Percentiles rank a stretch among this genome's conserved stretches.
Conservation (phyloP, 2,888 invertebrate species). For the Cyclophora punctaria region DNA sequence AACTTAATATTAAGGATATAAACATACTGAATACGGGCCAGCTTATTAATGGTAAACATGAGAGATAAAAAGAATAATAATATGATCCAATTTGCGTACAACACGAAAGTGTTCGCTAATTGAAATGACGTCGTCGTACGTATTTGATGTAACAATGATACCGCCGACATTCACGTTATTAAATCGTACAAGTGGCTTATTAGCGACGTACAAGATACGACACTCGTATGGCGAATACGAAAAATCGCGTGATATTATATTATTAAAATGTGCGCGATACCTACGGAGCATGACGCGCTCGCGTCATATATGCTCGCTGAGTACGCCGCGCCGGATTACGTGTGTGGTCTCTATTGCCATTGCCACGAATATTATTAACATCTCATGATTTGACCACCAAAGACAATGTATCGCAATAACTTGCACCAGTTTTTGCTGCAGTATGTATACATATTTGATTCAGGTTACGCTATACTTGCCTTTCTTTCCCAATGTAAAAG, state of each 20-base stretch:
- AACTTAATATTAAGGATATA: too few relatives aligned
- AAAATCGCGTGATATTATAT: conserved; percentile 18
- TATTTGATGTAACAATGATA: conserved; percentile 24
- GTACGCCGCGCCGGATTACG: too few relatives aligned
- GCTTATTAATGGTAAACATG: too few relatives aligned
- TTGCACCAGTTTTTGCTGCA: too few relatives aligned
- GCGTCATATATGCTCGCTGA: not conserved
- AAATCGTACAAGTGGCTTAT: conserved; percentile 60
- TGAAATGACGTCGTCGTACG: not conserved
- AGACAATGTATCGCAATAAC: too few relatives aligned
- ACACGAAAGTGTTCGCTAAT: not conserved
- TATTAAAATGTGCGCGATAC: not conserved
- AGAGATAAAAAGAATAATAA: too few relatives aligned
- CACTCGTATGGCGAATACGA: conserved; percentile 4
- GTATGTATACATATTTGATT: too few relatives aligned
- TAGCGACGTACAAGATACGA: conserved; percentile 43
- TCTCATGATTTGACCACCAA: too few relatives aligned
- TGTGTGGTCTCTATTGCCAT: conserved; percentile 1
- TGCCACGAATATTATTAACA: not conserved
- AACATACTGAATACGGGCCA: too few relatives aligned
- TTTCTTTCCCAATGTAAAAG: too few relatives aligned
- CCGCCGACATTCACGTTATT: conserved; percentile 27
- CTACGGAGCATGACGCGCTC: not conserved
- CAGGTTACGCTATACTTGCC: too few relatives aligned
- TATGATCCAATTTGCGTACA: too few relatives aligned